Evolutionary conservation across 2,113 vertebrate genomes (phyloP).

Genomic region (Ophthalmolycus amberensis): DNA sequence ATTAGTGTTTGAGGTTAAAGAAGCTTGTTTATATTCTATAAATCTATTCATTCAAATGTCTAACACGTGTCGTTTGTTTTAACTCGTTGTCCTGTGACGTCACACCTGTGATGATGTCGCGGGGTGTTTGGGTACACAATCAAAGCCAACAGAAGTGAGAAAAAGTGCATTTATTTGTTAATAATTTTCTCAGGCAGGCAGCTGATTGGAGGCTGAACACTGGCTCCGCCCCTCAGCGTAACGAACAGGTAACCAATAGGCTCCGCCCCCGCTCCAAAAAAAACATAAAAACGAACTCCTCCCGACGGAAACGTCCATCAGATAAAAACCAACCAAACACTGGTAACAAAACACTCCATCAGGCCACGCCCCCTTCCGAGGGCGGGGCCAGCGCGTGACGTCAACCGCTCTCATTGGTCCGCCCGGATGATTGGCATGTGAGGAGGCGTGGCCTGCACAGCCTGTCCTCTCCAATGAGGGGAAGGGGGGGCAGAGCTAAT

Average conservation of each 20-base stretch:
- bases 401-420: conserved; percentile 46
- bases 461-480: conserved; percentile 71
- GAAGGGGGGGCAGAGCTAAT: conserved; percentile 69
- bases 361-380: conserved; percentile 46
- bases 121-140: not conserved
- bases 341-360: conserved; percentile 67
- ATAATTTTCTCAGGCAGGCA: conserved; percentile 62
- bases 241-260: conserved; percentile 15
- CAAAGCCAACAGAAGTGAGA: conserved; percentile 50
- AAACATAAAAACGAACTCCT: not conserved
- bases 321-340: conserved; percentile 74
- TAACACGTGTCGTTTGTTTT: conserved; percentile 48
- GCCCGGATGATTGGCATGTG: conserved; percentile 47
- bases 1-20: conserved; percentile 68
- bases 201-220: conserved; percentile 56
- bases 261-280: conserved; percentile 12
- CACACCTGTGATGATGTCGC: not conserved
- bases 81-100: not conserved
- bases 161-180: conserved; percentile 86
- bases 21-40: conserved; percentile 82
- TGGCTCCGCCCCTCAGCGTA: conserved; percentile 42
- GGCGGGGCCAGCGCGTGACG: not conserved
- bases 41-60: conserved; percentile 72
- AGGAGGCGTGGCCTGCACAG: conserved; percentile 82
- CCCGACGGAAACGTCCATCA: conserved; percentile 29